Percentiles rank a stretch among this genome's conserved stretches.
phyloP scores from a whole-genome alignment of 2,797 vertebrate species.

The Lacerta viridis region DNA sequence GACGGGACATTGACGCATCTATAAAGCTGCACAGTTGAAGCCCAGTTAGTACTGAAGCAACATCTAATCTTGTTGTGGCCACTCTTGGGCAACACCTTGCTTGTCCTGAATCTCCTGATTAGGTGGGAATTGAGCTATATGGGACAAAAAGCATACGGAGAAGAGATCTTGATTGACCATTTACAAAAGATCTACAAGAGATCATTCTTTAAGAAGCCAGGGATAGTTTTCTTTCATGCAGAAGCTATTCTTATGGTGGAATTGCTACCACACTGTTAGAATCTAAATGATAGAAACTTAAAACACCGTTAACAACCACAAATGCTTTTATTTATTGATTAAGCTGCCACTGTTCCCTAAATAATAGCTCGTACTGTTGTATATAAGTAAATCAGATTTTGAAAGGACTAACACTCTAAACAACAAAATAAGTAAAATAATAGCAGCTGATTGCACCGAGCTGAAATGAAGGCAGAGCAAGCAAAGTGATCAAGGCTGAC shows the following conservation, averaged over 20 bases:
- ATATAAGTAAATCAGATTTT: conserved; percentile 27
- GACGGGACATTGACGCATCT: no score
- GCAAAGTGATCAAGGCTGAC: background rate
- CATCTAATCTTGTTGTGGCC: background rate
- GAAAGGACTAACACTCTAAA: conserved; percentile 53
- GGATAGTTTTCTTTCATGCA: conserved; percentile 15
- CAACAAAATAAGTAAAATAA: conserved; percentile 4
- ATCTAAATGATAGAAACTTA: background rate
- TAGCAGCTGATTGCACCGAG: conserved; percentile 6
- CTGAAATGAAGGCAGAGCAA: background rate
- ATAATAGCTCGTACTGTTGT: conserved; percentile 13
- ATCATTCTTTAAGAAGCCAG: background rate
- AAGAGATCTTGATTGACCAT: background rate
- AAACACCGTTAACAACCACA: conserved; percentile 12
- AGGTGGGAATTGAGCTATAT: background rate
- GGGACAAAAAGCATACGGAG: background rate
- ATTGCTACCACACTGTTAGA: conserved; percentile 2
- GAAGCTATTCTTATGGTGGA: no score
- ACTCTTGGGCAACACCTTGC: background rate
- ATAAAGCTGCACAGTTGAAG: background rate
- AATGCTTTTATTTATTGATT: conserved; percentile 24
- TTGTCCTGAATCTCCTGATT: background rate
- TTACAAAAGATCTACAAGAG: conserved; percentile 9
- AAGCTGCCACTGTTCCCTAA: conserved; percentile 17
- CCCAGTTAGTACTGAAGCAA: background rate